A percentile compares a stretch with the other conserved stretches of the same genome.
These are phyloP conservation scores for Cyrtorhinus lividipennis DNA, from an alignment of 1,140 invertebrate genomes.

Conservation along the genomic window DNA sequence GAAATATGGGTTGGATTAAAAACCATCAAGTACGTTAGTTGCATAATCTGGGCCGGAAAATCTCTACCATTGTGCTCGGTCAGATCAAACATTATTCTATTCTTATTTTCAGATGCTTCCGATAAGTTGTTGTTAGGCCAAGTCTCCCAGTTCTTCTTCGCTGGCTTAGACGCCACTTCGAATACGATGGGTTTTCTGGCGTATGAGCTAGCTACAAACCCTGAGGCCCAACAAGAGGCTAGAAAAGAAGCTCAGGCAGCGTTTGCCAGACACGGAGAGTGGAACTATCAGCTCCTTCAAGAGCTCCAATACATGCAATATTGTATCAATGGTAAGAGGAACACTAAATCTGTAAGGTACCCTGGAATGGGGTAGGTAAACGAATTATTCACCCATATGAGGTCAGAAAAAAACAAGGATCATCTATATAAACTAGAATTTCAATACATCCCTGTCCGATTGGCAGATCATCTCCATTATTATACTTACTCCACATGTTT, in stretches of 20 bases:
- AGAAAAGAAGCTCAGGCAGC: not conserved
- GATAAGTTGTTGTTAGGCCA: not conserved
- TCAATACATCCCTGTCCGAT: too few species aligned
- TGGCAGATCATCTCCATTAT: too few species aligned
- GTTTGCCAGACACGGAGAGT: not conserved
- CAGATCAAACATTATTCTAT: too few species aligned
- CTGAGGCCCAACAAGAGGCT: not conserved
- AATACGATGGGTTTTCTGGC: constrained; percentile 8
- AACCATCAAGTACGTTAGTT: too few species aligned
- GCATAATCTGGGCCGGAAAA: too few species aligned
- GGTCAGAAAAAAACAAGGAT: not conserved
- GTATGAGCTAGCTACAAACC: not conserved
- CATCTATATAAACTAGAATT: not conserved
- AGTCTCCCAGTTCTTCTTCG: constrained; percentile 3
- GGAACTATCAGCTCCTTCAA: not conserved
- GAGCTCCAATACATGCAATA: not conserved
- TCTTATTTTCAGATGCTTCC: constrained; percentile 1
- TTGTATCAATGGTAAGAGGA: constrained; percentile 1
- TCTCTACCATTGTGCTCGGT: too few species aligned
- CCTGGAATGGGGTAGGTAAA: not conserved
- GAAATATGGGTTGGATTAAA: too few species aligned
- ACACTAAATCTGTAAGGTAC: not conserved
- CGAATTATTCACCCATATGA: not conserved
- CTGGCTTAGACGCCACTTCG: not conserved
- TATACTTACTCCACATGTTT: too few species aligned